These are phyloP conservation scores for Diprion similis DNA, from an alignment of 1,140 invertebrate species.

Conservation along the genomic window DNA sequence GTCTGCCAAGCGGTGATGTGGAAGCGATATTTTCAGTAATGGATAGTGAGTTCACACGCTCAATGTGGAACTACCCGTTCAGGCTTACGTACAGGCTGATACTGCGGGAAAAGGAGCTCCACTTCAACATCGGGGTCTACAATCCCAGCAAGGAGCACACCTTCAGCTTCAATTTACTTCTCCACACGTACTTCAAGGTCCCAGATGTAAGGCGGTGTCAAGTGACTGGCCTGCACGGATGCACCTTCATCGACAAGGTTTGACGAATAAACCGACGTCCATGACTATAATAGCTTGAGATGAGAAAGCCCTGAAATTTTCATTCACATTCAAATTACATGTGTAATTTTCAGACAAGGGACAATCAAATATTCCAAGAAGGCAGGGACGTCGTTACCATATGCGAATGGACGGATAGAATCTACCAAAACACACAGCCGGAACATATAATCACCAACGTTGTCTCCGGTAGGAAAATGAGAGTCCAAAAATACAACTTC, in stretches of 20 bases:
- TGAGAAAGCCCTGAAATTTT: background rate
- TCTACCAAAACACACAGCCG: conserved; percentile 91
- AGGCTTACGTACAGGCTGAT: conserved; percentile 87
- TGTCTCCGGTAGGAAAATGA: conserved; percentile 89
- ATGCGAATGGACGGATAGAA: conserved; percentile 89
- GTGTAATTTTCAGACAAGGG: conserved; percentile 70
- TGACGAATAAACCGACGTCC: background rate
- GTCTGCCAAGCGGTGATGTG: conserved; percentile 86
- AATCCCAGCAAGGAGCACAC: conserved; percentile 89
- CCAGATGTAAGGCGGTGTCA: conserved; percentile 90
- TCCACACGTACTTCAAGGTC: conserved; percentile 96
- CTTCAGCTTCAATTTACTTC: conserved; percentile 91
- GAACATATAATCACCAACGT: conserved; percentile 94
- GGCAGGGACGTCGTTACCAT: conserved; percentile 87
- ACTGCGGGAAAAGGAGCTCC: conserved; percentile 87
- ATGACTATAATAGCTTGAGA: background rate
- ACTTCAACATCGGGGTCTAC: conserved; percentile 91
- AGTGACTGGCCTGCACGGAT: conserved; percentile 89
- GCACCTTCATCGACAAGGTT: conserved; percentile 94
- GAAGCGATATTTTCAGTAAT: conserved; percentile 90
- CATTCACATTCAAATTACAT: conserved; percentile 12
- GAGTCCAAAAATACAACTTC: conserved; percentile 92
- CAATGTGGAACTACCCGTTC: conserved; percentile 94
- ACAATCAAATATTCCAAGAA: conserved; percentile 84
- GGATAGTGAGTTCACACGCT: conserved; percentile 90